These are phyloP conservation scores for Phytoseiulus persimilis DNA, from an alignment of 2,888 invertebrate species.

Conservation along the genomic window DNA sequence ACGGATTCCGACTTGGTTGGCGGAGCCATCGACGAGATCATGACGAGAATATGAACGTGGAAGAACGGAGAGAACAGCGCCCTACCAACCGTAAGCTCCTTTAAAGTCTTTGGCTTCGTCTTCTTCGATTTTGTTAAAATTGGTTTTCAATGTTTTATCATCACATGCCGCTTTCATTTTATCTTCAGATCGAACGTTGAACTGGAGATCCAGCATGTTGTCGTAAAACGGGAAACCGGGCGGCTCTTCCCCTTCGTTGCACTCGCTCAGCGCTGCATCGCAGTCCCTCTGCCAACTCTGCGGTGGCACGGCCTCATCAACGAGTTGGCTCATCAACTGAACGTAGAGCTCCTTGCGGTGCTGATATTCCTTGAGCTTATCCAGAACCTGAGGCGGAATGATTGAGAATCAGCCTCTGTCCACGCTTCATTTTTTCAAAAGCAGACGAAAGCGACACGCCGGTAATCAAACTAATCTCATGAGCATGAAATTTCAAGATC, in stretches of 20 bases:
- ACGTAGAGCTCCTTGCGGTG: conserved; percentile 31
- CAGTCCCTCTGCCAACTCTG: background rate
- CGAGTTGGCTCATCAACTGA: conserved; percentile 19
- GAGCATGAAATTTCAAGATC: background rate
- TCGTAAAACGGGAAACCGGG: conserved; percentile 27
- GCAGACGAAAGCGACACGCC: too few species aligned
- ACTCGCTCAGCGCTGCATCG: background rate
- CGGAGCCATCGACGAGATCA: background rate
- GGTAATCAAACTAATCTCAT: background rate
- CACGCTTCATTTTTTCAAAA: background rate
- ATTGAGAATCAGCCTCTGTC: too few species aligned
- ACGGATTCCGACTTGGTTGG: background rate
- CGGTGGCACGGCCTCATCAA: conserved; percentile 28
- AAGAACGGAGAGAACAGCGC: background rate
- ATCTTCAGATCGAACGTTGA: conserved; percentile 27
- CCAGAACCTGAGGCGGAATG: background rate
- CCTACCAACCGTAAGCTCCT: background rate
- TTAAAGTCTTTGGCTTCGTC: background rate
- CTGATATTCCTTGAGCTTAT: conserved; percentile 33
- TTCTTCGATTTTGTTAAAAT: background rate
- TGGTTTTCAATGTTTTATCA: background rate
- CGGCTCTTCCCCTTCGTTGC: background rate
- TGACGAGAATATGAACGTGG: background rate
- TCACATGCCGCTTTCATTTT: background rate
- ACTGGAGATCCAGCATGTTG: conserved; percentile 32